Evolutionary conservation across 2,888 invertebrate species (phyloP).

Genomic region (Cantharis rufa): DNA sequence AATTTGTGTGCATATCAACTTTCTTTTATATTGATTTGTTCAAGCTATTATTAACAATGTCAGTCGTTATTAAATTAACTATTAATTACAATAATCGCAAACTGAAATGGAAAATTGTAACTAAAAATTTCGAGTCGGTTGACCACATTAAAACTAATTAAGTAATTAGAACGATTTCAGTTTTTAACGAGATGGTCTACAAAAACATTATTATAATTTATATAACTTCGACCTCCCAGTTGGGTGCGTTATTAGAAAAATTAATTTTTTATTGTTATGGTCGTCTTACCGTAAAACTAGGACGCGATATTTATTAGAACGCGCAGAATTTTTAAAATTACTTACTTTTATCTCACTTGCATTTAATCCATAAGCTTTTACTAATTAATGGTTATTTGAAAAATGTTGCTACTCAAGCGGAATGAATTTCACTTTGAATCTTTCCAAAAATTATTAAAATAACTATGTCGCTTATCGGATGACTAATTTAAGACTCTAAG

Average conservation of each 20-base stretch:
- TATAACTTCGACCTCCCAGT: not conserved
- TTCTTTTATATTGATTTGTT: not conserved
- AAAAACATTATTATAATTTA: not conserved
- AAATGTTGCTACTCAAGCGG: too few species aligned
- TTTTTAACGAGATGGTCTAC: not conserved
- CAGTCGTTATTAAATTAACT: not conserved
- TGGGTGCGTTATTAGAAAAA: not conserved
- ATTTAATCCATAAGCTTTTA: not conserved
- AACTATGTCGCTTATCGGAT: too few species aligned
- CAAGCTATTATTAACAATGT: not conserved
- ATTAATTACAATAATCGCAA: not conserved
- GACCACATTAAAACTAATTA: not conserved
- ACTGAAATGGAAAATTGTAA: not conserved
- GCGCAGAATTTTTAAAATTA: slow-evolving; percentile 8
- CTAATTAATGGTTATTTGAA: too few species aligned
- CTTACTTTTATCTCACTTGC: slow-evolving; percentile 2
- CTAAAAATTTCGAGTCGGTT: not conserved
- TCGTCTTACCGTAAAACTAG: slow-evolving; percentile 16
- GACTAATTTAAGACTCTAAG: too few species aligned
- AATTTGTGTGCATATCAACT: not conserved
- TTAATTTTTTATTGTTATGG: not conserved
- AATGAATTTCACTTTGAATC: too few species aligned
- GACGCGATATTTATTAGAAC: slow-evolving; percentile 27
- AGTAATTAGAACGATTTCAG: not conserved
- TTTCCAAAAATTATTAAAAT: too few species aligned